A percentile compares a stretch with the other conserved stretches of the same genome.
These are phyloP conservation scores for Volucella bombylans DNA, from an alignment of 2,888 invertebrate genomes.

Conservation along the genomic window DNA sequence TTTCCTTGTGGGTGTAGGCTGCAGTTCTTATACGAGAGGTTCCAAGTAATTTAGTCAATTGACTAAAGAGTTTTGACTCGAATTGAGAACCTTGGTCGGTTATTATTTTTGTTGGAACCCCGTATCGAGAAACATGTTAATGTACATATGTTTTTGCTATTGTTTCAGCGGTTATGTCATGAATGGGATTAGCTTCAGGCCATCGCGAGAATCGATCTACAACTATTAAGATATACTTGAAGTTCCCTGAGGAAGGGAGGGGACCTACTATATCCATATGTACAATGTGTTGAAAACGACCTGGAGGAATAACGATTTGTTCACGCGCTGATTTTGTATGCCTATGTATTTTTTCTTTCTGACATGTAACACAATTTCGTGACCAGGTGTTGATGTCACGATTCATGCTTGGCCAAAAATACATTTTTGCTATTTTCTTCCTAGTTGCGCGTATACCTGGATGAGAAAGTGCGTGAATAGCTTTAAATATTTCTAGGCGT, in stretches of 20 bases:
- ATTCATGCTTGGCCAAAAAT: slow-evolving; percentile 47
- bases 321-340: slow-evolving; percentile 49
- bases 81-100: too few species aligned
- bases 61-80: too few species aligned
- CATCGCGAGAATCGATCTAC: slow-evolving; percentile 46
- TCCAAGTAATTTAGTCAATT: too few species aligned
- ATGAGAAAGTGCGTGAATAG: slow-evolving; percentile 18
- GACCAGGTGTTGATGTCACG: slow-evolving; percentile 44
- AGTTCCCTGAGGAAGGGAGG: slow-evolving; percentile 23
- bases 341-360: slow-evolving; percentile 58
- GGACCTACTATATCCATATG: slow-evolving; percentile 56
- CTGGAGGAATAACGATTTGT: slow-evolving; percentile 25
- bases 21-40: background rate
- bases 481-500: slow-evolving; percentile 9
- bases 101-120: background rate
- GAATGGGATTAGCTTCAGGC: slow-evolving; percentile 23
- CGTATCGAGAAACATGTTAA: slow-evolving; percentile 17
- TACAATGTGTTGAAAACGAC: slow-evolving; percentile 62
- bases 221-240: slow-evolving; percentile 45
- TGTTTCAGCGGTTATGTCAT: slow-evolving; percentile 20
- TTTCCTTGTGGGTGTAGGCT: slow-evolving; percentile 18
- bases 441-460: slow-evolving; percentile 36
- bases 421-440: slow-evolving; percentile 36
- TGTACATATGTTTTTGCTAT: slow-evolving; percentile 19
- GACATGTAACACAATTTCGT: slow-evolving; percentile 36